Base-by-base conservation (phyloP, 2,797 vertebrate genomes). In the Moxostoma hubbsi region DNA sequence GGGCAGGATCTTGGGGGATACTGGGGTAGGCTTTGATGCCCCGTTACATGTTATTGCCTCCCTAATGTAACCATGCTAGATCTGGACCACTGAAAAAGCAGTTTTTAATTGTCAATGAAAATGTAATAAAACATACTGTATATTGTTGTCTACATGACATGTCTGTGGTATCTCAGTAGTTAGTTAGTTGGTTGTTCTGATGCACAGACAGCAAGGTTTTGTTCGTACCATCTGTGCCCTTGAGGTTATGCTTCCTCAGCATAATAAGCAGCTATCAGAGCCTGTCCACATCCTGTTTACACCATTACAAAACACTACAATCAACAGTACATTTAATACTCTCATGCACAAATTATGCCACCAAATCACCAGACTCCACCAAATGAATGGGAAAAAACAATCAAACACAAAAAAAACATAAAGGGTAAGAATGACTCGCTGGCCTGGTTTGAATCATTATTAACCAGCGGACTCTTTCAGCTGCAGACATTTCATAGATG, bases 251-350 rank as follows among this genome's bases (percentile, higher is more conserved):
- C 59, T 57, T 65, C 54, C 53, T 72, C 68, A 43, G 53, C 77
- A 77, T 66, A 53, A 81, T 9, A 73, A 62, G 43, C 61, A 68
- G 62, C 36, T 58, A 51, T 66, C 54, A 53, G 51, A 69, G 69
- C 55, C 15, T 24, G 1, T 77, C 58, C 72, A 83, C 82, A 81
- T 86, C 82, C 85, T 86, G 85, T 86, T 86, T 84, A 86, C 80
- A 57, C 51, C 43, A 18, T 75, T 55, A 58, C 59, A 73, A 79
- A 69, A 73, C 63, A 69, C 15, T 68, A 51, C 36, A 75, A 63
- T 9, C 11, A 69, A 54, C 70, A 79, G 49, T 64, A 64, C 57
- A 59, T 9, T 64, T 83, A 61, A 50, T 57, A 66, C 68, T 81
- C 53, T 36, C 54, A 67, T 13, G 50, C 36, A 36, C 18, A 16